Conservation (phyloP, 2,797 vertebrate genomes). For the Petrocephalus sullivani region DNA sequence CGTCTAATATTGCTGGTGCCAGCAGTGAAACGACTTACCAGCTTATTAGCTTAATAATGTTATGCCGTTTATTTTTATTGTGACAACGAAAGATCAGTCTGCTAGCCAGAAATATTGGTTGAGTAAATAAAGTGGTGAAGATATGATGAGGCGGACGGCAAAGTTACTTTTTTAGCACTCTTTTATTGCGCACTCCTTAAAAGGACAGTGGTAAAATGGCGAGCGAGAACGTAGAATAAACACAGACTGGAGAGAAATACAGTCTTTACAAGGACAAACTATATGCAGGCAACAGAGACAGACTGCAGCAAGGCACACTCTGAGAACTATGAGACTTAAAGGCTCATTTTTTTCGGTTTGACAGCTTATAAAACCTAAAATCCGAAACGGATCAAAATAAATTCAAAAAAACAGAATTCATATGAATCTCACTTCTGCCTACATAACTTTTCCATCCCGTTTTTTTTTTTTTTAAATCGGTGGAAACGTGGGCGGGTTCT, state of each 20-base stretch:
- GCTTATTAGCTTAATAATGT: not conserved
- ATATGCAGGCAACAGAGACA: not conserved
- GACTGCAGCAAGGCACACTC: not conserved
- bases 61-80: not conserved
- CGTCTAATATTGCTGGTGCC: not conserved
- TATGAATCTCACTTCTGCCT: not conserved
- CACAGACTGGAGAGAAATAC: not conserved
- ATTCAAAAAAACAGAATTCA: not conserved
- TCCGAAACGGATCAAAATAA: not conserved
- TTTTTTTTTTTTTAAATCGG: too few relatives aligned
- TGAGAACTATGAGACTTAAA: too few relatives aligned
- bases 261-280: not conserved
- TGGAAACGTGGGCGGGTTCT: not conserved
- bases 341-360: too few relatives aligned
- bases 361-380: not conserved
- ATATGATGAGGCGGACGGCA: not conserved
- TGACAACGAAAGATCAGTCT: not conserved
- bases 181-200: not conserved
- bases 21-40: not conserved
- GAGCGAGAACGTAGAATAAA: too few relatives aligned
- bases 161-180: not conserved
- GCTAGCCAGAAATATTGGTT: not conserved
- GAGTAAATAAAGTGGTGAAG: not conserved
- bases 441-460: not conserved
- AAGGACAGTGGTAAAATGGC: not conserved